Base-by-base conservation (phyloP, 64 coral and sea anemone species). In the Pachyseris speciosa region DNA sequence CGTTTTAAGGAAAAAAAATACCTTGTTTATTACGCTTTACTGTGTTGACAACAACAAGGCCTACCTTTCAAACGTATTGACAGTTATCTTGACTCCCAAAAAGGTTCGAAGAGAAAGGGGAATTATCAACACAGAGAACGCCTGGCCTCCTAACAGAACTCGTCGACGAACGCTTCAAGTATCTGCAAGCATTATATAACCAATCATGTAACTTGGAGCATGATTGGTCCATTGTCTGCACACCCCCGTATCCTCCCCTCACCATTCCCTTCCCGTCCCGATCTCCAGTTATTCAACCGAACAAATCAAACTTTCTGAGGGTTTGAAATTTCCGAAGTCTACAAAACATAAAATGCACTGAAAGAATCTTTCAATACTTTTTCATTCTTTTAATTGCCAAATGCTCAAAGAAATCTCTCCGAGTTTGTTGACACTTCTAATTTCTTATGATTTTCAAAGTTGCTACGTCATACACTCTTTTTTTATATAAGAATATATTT, bases 181-280 rank as follows among this genome's bases (percentile, higher is more conserved):
- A 19, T 0, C 11, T 55, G 51, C 7, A 55, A 10, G n/a, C 17
- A 2, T 44, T 27, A 28, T 69, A 5, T 45, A 45, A 47, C 22
- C 19, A 1, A 9, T 24, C 26, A n/a, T n/a, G n/a, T n/a, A n/a
- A n/a, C n/a, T n/a, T 64, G 59, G 7, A 26, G 45, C 26, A 5
- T 74, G 70, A 74, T 74, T 74, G 70, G 70, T 27, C 40, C 42
- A 26, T 42, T 40, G 27, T 7, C 70, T 74, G 70, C 70, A 74
- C 70, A 74, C 70, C 70, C 38, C 37, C 70, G 28, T 9, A 25
- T 17, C 19, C 64, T 24, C 70, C 70, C 24, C n/a, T 0, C 12
- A 12, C 17, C 70, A 37, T 9, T 40, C n/a, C 40, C 0, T 19
- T n/a, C n/a, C n/a, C n/a, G n/a, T n/a, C n/a, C n/a, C n/a, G n/a